Base-by-base conservation (phyloP, 2,888 invertebrate genomes). In the Drosophila eohydei region DNA sequence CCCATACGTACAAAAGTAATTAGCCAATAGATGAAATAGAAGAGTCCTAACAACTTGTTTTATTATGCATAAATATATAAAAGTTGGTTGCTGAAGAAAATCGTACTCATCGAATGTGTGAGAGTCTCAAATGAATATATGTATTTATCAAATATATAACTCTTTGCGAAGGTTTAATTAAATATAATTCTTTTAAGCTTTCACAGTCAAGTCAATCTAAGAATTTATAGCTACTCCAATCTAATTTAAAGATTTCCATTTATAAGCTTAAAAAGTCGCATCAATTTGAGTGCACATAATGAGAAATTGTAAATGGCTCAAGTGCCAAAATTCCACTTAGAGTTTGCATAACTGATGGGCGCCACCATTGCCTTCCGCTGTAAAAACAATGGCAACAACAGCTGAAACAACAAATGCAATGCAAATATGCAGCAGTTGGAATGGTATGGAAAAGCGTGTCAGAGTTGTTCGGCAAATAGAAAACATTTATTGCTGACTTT, bases 281-380 rank as follows among this genome's bases (percentile, higher is more conserved):
- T 63, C 12, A 32, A 60, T 41, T 57, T 50, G 26, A 70, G 58
- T 70, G 73, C 73, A 26, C 43, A 9, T 30, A 48, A 40, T 48
- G 58, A 30, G 50, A 64, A 64, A 56, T 64, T 16, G 51, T 51
- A 60, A 66, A 61, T 70, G 64, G 51, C 67, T 77, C 74, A 88
- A 85, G 83, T 88, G 84, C 84, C 88, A 88, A 85, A 85, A 81
- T 77, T 77, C 76, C 73, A 81, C 79, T 88, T 88, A 83, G 83
- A 64, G 81, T 77, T 83, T 79, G 81, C 83, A 79, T 83, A 72
- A 70, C 72, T 44, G n/a, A 30, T 55, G 77, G 57, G 30, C 4
- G 4, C 6, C 46, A 8, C n/a, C 5, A 50, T 32, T 50, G 32
- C 56, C n/a, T 48, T 43, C 14, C 41, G 61, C 58, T 43, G 9